Conservation (phyloP, 2,113 vertebrate species). For the Psilopogon haemacephalus region DNA sequence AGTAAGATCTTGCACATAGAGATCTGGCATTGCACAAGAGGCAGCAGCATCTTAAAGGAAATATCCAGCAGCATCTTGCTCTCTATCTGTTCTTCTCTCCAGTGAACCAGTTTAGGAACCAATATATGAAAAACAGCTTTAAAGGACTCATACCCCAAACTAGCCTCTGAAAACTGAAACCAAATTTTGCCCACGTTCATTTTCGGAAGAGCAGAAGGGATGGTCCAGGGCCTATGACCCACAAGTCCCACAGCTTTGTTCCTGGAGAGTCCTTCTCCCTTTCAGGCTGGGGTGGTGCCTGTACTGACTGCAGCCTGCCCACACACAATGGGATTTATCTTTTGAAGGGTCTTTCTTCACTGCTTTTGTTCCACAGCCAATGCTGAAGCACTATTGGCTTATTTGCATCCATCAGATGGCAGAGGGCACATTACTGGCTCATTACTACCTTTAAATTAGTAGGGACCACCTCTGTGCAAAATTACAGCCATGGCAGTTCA, state of each 20-base stretch:
- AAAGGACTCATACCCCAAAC: background rate
- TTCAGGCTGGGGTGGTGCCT: background rate
- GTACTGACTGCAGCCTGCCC: background rate
- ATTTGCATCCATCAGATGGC: background rate
- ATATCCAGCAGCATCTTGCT: background rate
- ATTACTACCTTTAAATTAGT: background rate
- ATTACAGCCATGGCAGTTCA: accelerated
- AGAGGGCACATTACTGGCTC: too few species aligned
- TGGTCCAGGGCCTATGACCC: accelerated
- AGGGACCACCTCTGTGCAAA: background rate
- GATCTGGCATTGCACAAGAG: background rate
- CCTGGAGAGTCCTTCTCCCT: background rate
- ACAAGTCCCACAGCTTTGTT: background rate
- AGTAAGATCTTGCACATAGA: background rate
- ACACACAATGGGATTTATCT: accelerated
- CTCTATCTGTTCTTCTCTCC: background rate
- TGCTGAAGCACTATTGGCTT: background rate
- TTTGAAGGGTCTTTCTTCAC: background rate
- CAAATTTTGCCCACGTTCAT: background rate
- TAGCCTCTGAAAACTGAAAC: background rate
- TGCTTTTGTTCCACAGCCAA: background rate
- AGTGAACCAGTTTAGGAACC: background rate
- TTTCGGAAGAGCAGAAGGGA: background rate
- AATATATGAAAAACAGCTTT: background rate
- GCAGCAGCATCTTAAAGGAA: background rate